Percentiles rank a stretch among this genome's conserved stretches.
phyloP scores from a whole-genome alignment of 2,797 vertebrate species.

The Sebastes minor region DNA sequence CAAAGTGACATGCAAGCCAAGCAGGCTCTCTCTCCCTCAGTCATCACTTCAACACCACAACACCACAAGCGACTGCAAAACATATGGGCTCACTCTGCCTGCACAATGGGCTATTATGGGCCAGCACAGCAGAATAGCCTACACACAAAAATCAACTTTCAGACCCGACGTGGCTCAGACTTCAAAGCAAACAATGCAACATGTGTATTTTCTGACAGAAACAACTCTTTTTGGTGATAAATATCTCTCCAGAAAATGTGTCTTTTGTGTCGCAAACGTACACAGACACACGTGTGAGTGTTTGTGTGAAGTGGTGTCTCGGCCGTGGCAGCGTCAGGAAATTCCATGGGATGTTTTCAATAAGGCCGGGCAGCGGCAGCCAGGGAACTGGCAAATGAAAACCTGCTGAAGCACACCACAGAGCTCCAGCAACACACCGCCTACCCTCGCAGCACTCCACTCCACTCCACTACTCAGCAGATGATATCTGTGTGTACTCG shows the following conservation, averaged over 20 bases:
- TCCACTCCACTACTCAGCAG: slow-evolving; percentile 18
- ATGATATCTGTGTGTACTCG: slow-evolving; percentile 25
- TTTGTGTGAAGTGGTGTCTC: slow-evolving; percentile 53
- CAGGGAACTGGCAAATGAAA: slow-evolving; percentile 78
- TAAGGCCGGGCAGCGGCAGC: slow-evolving; percentile 71
- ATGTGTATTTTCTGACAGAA: slow-evolving; percentile 59
- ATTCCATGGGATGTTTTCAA: slow-evolving; percentile 87
- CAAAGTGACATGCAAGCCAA: slow-evolving; percentile 51
- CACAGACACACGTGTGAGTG: slow-evolving; percentile 33
- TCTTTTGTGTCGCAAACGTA: slow-evolving; percentile 39
- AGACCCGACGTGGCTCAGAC: slow-evolving; percentile 27
- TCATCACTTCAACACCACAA: slow-evolving; percentile 69
- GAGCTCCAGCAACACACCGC: slow-evolving; percentile 46
- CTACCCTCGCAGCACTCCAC: slow-evolving; percentile 9
- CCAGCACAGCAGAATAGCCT: background rate
- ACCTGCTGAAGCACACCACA: slow-evolving; percentile 75
- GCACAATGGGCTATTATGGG: slow-evolving; percentile 58
- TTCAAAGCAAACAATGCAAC: slow-evolving; percentile 61
- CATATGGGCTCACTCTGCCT: slow-evolving; percentile 67
- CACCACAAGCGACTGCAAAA: slow-evolving; percentile 72
- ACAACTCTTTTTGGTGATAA: slow-evolving; percentile 44
- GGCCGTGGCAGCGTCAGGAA: slow-evolving; percentile 78
- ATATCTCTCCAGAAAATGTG: slow-evolving; percentile 56
- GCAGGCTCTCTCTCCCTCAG: slow-evolving; percentile 45
- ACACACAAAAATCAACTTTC: slow-evolving; percentile 26